These are phyloP conservation scores for Drosophila nr. perissopoda DNA, from an alignment of 2,888 invertebrate genomes.

Conservation along the genomic window DNA sequence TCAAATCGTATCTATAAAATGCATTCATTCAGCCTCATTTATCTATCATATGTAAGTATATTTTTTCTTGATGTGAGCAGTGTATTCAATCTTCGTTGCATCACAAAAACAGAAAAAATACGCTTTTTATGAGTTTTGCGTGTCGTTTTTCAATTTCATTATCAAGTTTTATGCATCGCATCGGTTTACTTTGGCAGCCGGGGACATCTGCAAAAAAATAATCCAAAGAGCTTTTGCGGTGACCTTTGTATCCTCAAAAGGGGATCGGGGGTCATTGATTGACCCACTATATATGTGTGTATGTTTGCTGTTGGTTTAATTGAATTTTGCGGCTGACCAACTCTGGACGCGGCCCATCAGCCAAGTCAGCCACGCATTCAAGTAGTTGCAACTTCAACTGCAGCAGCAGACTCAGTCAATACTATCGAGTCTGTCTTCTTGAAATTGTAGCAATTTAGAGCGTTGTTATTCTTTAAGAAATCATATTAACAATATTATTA, in stretches of 20 bases:
- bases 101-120: no score
- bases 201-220: slow-evolving; percentile 25
- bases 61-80: slow-evolving; percentile 4
- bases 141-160: slow-evolving; percentile 65
- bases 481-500: slow-evolving; percentile 2
- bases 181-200: slow-evolving; percentile 61
- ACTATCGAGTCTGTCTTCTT: slow-evolving; percentile 49
- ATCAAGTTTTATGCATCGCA: slow-evolving; percentile 68
- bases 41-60: neutral
- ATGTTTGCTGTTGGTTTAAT: slow-evolving; percentile 48
- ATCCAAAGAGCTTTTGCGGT: slow-evolving; percentile 52
- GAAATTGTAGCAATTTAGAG: slow-evolving; percentile 32
- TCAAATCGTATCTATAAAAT: neutral
- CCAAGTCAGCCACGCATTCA: slow-evolving; percentile 25
- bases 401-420: slow-evolving; percentile 37
- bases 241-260: slow-evolving; percentile 54
- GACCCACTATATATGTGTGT: slow-evolving; percentile 17
- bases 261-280: slow-evolving; percentile 11
- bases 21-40: neutral
- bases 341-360: slow-evolving; percentile 50
- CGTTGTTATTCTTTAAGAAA: neutral
- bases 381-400: slow-evolving; percentile 24
- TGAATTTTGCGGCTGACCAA: slow-evolving; percentile 66
- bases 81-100: slow-evolving; percentile 16
- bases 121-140: slow-evolving; percentile 8